A percentile compares a stretch with the other conserved stretches of the same genome.
phyloP scores from a whole-genome alignment of 1,140 invertebrate species.

The Drosophila carrolli region DNA sequence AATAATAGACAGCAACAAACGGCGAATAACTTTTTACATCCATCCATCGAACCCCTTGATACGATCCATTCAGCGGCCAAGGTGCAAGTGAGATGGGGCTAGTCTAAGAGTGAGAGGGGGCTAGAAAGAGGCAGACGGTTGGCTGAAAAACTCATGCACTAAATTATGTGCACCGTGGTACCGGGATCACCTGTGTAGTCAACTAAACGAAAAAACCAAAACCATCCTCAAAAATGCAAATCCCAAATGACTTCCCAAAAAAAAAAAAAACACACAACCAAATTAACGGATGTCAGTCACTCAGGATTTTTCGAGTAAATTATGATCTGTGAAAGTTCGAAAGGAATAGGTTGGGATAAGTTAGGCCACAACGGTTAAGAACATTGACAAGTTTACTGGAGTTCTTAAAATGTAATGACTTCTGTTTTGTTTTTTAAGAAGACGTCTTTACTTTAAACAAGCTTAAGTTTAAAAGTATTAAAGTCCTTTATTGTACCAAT shows the following conservation, averaged over 20 bases:
- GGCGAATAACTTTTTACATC: conserved; percentile 74
- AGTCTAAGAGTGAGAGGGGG: neutral
- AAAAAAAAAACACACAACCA: neutral
- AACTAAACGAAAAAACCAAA: neutral
- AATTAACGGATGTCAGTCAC: conserved; percentile 11
- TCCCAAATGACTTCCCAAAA: neutral
- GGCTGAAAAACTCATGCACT: conserved; percentile 63
- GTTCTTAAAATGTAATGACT: conserved; percentile 10
- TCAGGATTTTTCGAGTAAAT: neutral
- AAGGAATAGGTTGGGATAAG: conserved; percentile 3
- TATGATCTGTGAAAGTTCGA: conserved; percentile 22
- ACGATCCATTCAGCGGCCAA: conserved; percentile 18
- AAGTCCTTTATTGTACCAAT: no score
- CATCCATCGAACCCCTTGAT: conserved; percentile 48
- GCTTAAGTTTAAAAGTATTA: no score
- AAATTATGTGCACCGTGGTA: conserved; percentile 70
- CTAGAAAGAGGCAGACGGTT: conserved; percentile 17
- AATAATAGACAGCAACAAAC: conserved; percentile 74
- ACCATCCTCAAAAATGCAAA: neutral
- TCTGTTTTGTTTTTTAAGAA: neutral
- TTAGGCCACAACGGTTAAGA: neutral
- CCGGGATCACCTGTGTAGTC: neutral
- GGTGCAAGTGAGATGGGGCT: conserved; percentile 13
- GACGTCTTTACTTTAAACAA: neutral
- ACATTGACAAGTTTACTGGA: neutral